A percentile compares a stretch with the other conserved stretches of the same genome.
Conservation (phyloP, 2,797 vertebrate genomes). For the Gymnoscopelus microlampas region DNA sequence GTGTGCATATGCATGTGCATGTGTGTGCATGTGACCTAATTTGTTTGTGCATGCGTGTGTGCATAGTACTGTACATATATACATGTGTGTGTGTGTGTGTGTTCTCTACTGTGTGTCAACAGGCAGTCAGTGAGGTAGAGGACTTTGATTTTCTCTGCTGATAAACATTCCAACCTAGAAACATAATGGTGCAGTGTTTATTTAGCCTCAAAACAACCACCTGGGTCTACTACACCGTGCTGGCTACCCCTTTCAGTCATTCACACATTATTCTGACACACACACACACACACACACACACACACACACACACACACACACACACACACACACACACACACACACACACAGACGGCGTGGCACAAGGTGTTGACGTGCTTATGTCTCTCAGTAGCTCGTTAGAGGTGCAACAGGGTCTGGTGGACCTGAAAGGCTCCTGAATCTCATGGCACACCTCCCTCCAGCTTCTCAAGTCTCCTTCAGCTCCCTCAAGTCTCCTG, state of each 20-base stretch:
- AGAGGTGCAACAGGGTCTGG: slow-evolving; percentile 16
- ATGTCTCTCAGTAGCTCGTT: slow-evolving; percentile 34
- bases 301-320: not conserved
- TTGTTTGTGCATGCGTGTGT: not conserved
- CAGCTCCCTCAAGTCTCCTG: no score
- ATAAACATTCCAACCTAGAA: slow-evolving; percentile 57
- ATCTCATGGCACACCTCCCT: slow-evolving; percentile 26
- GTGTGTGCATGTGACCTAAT: not conserved
- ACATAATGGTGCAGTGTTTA: slow-evolving; percentile 53
- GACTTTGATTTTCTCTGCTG: slow-evolving; percentile 55
- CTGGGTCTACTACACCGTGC: slow-evolving; percentile 56
- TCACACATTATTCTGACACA: not conserved
- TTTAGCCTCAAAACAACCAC: slow-evolving; percentile 65
- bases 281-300: slow-evolving; percentile 7
- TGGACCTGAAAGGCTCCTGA: slow-evolving; percentile 29
- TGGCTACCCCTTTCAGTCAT: slow-evolving; percentile 24
- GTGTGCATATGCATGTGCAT: not conserved
- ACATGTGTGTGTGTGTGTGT: slow-evolving; percentile 9
- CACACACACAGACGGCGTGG: slow-evolving; percentile 6
- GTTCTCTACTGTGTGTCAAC: slow-evolving; percentile 32
- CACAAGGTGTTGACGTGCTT: not conserved
- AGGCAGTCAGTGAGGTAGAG: slow-evolving; percentile 28
- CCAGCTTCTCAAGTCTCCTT: not conserved
- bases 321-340: slow-evolving; percentile 7
- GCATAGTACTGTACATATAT: not conserved